Evolutionary conservation across 2,113 vertebrate genomes (phyloP), one percentile per base, ranked within the genome.

Genomic region (Parotia lawesii): DNA sequence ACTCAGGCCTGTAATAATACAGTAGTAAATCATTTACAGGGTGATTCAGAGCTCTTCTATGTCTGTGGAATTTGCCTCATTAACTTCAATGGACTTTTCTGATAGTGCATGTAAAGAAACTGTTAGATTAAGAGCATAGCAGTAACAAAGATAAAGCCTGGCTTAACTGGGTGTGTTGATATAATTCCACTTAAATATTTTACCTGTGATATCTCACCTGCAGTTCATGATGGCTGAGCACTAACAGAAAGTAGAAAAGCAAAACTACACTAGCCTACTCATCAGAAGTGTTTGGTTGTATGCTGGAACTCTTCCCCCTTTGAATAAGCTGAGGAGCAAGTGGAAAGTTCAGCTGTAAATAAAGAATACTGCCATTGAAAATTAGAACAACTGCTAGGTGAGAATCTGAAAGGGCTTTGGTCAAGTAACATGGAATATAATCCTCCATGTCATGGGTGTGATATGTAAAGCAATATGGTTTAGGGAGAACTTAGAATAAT

Each of bases 41-140:
- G 20, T 9, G 4, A 85, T 82, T 89, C 61, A 81, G 62, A 72
- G 40, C 47, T 80, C 29, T 66, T 93, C 79, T 83, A 1, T 74
- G 28, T 71, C 56, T 80, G 19, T 88, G 54, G 23, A 95, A 90
- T 82, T 80, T 90, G 69, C 88, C 33, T 93, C 65, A 47, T 95
- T 93, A 96, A 90, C 54, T 94, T 84, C 83, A 77, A 38, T 42
- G 61, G 64, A 75, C 33, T 88, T 86, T 74, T 37, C 84, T 89
- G 87, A 56, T 47, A 44, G 76, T 31, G 33, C 35, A 42, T 3
- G 4, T 70, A 66, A 74, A 77, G 53, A 77, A 40, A 48, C 16
- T 71, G 60, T 42, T 86, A 81, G 21, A 48, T 90, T 70, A 81
- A 81, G 22, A 84, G 17, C 33, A 54, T 15, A 64, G 56, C 11